A percentile compares a stretch with the other conserved stretches of the same genome.
phyloP scores from a whole-genome alignment of 2,797 vertebrate species.

The Erpetoichthys calabaricus region DNA sequence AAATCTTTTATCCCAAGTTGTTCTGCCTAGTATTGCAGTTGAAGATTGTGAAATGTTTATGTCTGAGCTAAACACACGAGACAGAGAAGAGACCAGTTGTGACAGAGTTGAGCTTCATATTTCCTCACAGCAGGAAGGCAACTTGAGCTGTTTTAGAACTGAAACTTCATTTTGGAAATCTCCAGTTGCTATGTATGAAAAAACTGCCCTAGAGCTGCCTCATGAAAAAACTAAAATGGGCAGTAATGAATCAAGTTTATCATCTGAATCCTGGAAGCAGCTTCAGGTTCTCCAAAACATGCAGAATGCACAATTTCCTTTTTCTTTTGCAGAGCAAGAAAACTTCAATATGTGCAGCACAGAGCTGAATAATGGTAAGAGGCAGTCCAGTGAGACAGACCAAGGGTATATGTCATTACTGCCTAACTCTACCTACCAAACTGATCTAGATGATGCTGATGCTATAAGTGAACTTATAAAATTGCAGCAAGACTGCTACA shows the following conservation, averaged over 20 bases:
- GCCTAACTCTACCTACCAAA: constrained; percentile 41
- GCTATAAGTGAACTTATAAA: constrained; percentile 45
- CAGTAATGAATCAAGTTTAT: background rate
- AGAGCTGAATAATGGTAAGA: constrained; percentile 34
- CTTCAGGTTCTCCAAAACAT: constrained; percentile 9
- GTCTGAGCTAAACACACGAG: no score
- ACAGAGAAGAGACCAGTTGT: no score
- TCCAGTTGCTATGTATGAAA: no score
- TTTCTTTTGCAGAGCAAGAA: constrained; percentile 1
- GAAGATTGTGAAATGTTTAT: no score
- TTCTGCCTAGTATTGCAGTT: no score
- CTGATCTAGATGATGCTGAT: constrained; percentile 26
- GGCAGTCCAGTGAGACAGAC: constrained; percentile 64
- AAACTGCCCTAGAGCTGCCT: no score
- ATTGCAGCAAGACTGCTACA: constrained; percentile 49
- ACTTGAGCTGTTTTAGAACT: no score
- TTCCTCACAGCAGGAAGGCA: no score
- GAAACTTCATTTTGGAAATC: no score
- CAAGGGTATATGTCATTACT: constrained; percentile 77
- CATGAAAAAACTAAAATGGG: no score
- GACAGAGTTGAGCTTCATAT: no score
- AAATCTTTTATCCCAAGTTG: no score
- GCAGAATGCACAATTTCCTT: constrained; percentile 8
- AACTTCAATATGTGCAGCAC: background rate
- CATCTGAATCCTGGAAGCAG: constrained; percentile 4